phyloP scores from a whole-genome alignment of 2,888 invertebrate species.

The Drosophila mayaguana region DNA sequence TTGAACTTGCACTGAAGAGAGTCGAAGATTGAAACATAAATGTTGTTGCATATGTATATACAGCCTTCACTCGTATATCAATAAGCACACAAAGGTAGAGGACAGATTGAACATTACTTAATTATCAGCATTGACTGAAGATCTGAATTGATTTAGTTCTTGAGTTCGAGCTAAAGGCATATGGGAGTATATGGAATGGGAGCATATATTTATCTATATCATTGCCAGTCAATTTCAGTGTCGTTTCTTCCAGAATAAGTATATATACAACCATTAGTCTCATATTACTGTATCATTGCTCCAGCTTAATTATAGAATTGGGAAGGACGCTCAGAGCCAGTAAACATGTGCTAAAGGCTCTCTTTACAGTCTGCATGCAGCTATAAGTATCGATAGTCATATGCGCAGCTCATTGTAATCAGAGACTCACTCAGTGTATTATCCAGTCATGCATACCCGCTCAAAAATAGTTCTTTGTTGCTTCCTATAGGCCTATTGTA shows the following conservation, averaged over 20 bases:
- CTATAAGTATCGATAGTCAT: neutral
- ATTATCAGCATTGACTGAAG: too few relatives aligned
- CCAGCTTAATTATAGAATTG: neutral
- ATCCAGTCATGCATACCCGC: neutral
- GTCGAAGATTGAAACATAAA: neutral
- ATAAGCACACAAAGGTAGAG: too few relatives aligned
- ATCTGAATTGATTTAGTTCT: too few relatives aligned
- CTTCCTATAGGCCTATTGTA: constrained; percentile 61
- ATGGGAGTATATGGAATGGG: too few relatives aligned
- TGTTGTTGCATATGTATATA: too few relatives aligned
- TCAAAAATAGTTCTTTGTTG: neutral
- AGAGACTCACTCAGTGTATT: neutral
- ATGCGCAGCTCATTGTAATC: neutral
- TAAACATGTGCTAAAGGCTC: neutral
- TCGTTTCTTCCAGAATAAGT: too few relatives aligned
- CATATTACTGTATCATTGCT: neutral
- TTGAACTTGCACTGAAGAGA: neutral
- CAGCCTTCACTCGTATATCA: too few relatives aligned
- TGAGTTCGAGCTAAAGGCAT: too few relatives aligned
- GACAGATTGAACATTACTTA: too few relatives aligned
- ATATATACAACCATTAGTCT: neutral
- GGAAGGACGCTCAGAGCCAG: neutral
- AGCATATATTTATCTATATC: too few relatives aligned
- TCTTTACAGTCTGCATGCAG: neutral
- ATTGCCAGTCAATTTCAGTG: too few relatives aligned